These are phyloP conservation scores for Euwallacea similis DNA, from an alignment of 1,140 invertebrate species.

Conservation along the genomic window DNA sequence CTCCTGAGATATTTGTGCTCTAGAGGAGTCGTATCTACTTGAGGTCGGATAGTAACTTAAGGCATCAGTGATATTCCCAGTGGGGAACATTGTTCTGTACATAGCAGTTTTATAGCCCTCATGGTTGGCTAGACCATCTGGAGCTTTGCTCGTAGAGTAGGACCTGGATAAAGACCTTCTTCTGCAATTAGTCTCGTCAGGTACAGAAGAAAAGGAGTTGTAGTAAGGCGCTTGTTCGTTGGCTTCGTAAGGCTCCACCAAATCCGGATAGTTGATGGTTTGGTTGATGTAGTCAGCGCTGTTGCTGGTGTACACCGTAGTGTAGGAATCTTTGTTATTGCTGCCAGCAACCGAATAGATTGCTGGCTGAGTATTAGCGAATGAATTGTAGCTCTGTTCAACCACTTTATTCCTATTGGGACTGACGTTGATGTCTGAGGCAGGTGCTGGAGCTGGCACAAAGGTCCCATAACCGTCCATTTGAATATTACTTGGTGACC, in stretches of 20 bases:
- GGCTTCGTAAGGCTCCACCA: constrained; percentile 68
- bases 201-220: constrained; percentile 57
- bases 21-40: constrained; percentile 62
- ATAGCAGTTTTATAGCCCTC: constrained; percentile 67
- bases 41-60: constrained; percentile 75
- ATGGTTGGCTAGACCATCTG: constrained; percentile 62
- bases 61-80: constrained; percentile 73
- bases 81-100: constrained; percentile 69
- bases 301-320: constrained; percentile 70
- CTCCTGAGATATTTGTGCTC: constrained; percentile 63
- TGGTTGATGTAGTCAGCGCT: constrained; percentile 62
- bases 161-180: constrained; percentile 55
- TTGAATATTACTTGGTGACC: constrained; percentile 54
- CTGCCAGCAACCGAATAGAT: constrained; percentile 75
- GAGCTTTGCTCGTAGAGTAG: constrained; percentile 59
- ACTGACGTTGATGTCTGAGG: constrained; percentile 54
- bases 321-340: constrained; percentile 70
- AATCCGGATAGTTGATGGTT: constrained; percentile 66
- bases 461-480: constrained; percentile 55
- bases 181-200: constrained; percentile 35
- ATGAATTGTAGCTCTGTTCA: constrained; percentile 53
- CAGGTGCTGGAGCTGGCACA: constrained; percentile 57
- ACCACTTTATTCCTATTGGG: constrained; percentile 48
- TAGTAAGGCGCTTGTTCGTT: constrained; percentile 59
- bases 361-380: constrained; percentile 65